Evolutionary conservation across 2,888 invertebrate genomes (phyloP).

Genomic region (Netelia virgata): DNA sequence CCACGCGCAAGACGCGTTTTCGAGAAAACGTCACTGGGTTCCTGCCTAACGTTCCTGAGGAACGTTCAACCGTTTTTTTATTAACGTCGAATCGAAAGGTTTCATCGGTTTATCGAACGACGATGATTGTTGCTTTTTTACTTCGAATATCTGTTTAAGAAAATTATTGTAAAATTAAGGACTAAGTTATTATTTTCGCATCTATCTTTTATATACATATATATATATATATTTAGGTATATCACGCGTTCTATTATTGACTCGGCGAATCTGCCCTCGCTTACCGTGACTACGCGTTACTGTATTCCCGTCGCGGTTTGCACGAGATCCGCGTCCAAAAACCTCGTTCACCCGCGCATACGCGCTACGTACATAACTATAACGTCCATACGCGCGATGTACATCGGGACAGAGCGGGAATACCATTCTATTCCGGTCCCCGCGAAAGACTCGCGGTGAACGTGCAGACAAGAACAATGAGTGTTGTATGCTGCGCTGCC

Average conservation of each 20-base stretch:
- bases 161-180: too few species aligned
- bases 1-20: conserved; percentile 10
- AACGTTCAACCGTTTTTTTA: too few species aligned
- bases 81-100: too few species aligned
- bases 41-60: background rate
- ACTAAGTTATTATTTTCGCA: too few species aligned
- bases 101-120: too few species aligned
- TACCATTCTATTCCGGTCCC: conserved; percentile 82
- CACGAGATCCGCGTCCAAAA: conserved; percentile 47
- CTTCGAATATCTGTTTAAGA: too few species aligned
- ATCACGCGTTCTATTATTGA: conserved; percentile 38
- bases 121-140: too few species aligned
- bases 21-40: conserved; percentile 39
- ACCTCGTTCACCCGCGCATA: conserved; percentile 51
- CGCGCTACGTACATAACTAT: conserved; percentile 29
- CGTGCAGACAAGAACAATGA: conserved; percentile 83
- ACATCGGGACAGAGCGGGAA: conserved; percentile 60
- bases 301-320: conserved; percentile 10
- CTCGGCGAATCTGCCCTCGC: conserved; percentile 24
- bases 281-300: conserved; percentile 2
- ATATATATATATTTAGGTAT: background rate
- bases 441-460: conserved; percentile 71
- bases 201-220: background rate
- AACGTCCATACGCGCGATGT: conserved; percentile 12
- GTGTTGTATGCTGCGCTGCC: conserved; percentile 75